These are phyloP conservation scores for Hippocampus comes DNA, from an alignment of 2,113 vertebrate genomes.

Conservation along the genomic window DNA sequence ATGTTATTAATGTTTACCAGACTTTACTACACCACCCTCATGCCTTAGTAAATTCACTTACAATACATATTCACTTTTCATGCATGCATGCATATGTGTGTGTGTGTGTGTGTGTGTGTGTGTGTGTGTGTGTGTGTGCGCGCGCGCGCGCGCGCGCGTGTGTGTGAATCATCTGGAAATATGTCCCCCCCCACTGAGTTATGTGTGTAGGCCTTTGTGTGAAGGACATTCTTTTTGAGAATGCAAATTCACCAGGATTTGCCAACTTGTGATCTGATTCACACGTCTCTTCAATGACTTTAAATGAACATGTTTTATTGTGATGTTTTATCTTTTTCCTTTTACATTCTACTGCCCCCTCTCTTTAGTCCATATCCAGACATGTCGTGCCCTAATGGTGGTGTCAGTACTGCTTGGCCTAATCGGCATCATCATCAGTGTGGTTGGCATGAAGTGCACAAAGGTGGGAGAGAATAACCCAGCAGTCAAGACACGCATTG, in stretches of 20 bases:
- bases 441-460: conserved; percentile 97
- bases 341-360: not conserved
- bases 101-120: too few relatives aligned
- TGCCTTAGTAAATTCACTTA: not conserved
- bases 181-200: conserved; percentile 65
- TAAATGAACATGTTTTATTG: not conserved
- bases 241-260: conserved; percentile 29
- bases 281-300: not conserved
- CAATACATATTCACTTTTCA: too few relatives aligned
- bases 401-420: conserved; percentile 91
- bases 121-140: not conserved
- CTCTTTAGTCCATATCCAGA: conserved; percentile 90
- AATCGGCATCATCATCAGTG: conserved; percentile 86
- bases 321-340: not conserved
- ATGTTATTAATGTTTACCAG: conserved; percentile 40
- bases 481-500: conserved; percentile 82
- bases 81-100: not conserved
- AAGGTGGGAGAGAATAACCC: conserved; percentile 94
- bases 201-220: conserved; percentile 40
- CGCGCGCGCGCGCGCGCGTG: not conserved
- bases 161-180: conserved; percentile 42
- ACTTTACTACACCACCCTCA: conserved; percentile 43
- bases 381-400: conserved; percentile 92
- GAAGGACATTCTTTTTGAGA: conserved; percentile 33
- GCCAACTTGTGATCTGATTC: not conserved